Percentiles rank a stretch among this genome's conserved stretches.
phyloP scores from a whole-genome alignment of 2,797 vertebrate genomes.

The Buphagus erythrorhynchus region DNA sequence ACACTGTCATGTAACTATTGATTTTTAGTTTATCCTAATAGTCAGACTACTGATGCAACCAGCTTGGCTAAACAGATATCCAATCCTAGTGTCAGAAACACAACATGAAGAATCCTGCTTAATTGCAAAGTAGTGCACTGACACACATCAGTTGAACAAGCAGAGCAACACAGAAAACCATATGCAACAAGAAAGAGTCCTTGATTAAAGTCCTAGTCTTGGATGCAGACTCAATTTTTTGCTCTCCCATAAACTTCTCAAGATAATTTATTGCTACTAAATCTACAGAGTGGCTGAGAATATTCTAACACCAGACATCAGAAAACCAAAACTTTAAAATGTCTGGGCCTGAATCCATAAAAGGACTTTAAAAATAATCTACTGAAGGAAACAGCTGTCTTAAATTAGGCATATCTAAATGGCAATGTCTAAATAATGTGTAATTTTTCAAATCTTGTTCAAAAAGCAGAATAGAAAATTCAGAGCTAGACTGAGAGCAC shows the following conservation, averaged over 20 bases:
- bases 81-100: background rate
- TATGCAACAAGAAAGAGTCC: background rate
- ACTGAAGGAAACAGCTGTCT: background rate
- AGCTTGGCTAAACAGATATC: background rate
- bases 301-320: background rate
- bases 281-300: background rate
- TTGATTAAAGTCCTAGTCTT: constrained; percentile 5
- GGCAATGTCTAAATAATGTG: background rate
- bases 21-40: background rate
- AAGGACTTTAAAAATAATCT: background rate
- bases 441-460: background rate
- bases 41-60: background rate
- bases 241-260: constrained; percentile 2
- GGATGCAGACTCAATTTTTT: background rate
- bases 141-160: background rate
- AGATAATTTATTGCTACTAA: background rate
- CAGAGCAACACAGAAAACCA: background rate
- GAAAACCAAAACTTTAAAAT: background rate
- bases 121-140: background rate
- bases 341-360: background rate
- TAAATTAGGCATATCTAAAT: background rate
- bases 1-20: background rate
- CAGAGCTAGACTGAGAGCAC: background rate
- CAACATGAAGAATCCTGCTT: background rate
- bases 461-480: background rate